These are phyloP conservation scores for Nephrotoma guestfalica DNA, from an alignment of 2,888 invertebrate genomes.

Conservation along the genomic window DNA sequence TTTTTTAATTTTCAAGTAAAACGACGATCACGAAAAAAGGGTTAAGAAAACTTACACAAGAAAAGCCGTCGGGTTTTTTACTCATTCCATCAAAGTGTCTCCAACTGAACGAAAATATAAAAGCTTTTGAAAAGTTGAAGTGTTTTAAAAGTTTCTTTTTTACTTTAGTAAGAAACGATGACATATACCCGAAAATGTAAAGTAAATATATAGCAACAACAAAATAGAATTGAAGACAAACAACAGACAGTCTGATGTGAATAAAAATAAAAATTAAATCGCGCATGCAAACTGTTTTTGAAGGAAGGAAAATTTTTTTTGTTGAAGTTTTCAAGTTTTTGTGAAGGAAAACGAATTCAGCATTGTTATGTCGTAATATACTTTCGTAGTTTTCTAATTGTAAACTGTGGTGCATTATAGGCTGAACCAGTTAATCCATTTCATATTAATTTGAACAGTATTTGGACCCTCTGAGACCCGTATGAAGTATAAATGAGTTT, in stretches of 20 bases:
- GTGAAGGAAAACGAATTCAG: not conserved
- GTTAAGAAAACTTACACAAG: not conserved
- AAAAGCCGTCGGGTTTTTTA: not conserved
- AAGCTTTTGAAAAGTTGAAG: not conserved
- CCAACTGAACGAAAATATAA: not conserved
- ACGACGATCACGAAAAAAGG: not conserved
- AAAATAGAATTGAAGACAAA: not conserved
- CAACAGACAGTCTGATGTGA: not conserved
- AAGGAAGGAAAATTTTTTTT: not conserved
- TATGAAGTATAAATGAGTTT: too few relatives aligned
- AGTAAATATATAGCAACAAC: not conserved
- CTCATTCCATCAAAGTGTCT: not conserved
- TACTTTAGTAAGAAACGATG: not conserved
- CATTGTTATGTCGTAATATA: too few relatives aligned
- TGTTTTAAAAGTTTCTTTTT: not conserved
- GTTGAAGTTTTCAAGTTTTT: not conserved
- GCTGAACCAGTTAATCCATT: too few relatives aligned
- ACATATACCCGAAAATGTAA: not conserved
- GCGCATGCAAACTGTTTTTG: not conserved
- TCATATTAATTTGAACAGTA: too few relatives aligned
- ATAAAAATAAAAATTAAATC: not conserved
- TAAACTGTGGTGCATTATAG: too few relatives aligned
- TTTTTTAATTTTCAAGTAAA: not conserved
- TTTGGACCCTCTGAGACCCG: too few relatives aligned
- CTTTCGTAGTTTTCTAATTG: too few relatives aligned